These are phyloP conservation scores for Perca schrenkii DNA, from an alignment of 2,113 vertebrate genomes.

Conservation along the genomic window DNA sequence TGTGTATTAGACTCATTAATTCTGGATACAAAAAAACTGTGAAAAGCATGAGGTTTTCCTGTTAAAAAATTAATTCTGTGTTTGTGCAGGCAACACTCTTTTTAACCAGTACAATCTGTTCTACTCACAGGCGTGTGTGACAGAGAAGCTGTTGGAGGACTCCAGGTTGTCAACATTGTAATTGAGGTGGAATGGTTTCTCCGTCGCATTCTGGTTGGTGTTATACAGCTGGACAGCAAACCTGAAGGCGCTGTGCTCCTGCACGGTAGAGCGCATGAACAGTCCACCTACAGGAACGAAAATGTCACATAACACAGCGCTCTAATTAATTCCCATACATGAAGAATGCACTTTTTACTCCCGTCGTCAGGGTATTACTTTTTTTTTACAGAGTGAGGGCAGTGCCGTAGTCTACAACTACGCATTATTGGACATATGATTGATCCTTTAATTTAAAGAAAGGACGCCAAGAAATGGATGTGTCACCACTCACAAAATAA, in stretches of 20 bases:
- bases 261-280: conserved; percentile 97
- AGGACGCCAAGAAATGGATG: background rate
- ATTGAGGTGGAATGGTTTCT: conserved; percentile 98
- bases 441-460: background rate
- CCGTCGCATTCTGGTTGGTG: conserved; percentile 98
- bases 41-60: background rate
- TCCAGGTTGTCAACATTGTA: conserved; percentile 99
- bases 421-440: background rate
- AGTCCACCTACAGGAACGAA: conserved; percentile 90
- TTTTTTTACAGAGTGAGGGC: background rate
- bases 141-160: conserved; percentile 99
- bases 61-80: background rate
- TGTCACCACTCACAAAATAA: conserved; percentile 8
- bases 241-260: conserved; percentile 99
- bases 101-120: background rate
- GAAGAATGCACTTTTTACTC: conserved; percentile 5
- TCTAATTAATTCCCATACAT: conserved; percentile 22
- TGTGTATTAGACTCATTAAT: background rate
- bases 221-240: conserved; percentile 99
- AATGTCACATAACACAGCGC: conserved; percentile 28
- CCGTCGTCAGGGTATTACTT: background rate
- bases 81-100: background rate
- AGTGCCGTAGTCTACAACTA: background rate
- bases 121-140: conserved; percentile 99
- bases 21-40: background rate